phyloP scores from a whole-genome alignment of 92 coral and sea anemone genomes.

The Palythoa grandis region DNA sequence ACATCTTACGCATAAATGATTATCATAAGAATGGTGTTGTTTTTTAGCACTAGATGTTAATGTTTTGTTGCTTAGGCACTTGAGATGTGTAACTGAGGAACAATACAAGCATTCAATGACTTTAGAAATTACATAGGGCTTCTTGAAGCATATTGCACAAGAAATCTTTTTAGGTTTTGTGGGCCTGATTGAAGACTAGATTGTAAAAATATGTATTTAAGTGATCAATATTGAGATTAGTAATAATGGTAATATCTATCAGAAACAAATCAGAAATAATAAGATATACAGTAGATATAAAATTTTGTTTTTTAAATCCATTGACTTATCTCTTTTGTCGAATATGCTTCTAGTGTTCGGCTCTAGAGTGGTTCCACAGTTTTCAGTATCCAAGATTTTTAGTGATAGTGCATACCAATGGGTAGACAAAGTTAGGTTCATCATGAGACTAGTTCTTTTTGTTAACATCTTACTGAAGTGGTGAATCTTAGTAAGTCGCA shows the following conservation, averaged over 20 bases:
- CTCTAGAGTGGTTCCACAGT: no score
- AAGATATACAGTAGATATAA: background rate
- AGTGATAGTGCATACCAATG: no score
- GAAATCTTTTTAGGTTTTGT: background rate
- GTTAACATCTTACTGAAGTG: no score
- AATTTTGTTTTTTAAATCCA: background rate
- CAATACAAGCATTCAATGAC: background rate
- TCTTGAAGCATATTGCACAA: background rate
- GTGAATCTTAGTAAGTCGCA: no score
- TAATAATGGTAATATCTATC: background rate
- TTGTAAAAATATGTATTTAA: background rate
- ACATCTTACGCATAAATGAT: background rate
- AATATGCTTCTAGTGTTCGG: background rate
- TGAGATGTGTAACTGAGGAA: no score
- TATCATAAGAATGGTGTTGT: constrained; percentile 4
- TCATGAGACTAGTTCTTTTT: no score
- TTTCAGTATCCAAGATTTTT: no score
- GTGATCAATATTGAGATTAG: background rate
- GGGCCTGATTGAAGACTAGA: background rate
- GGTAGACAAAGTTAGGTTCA: no score
- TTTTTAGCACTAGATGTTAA: background rate
- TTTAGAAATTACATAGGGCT: background rate
- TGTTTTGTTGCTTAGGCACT: background rate
- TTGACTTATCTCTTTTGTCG: background rate
- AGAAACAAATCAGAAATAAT: background rate